These are phyloP conservation scores for Dasyornis broadbenti DNA, from an alignment of 2,113 vertebrate genomes.

Conservation along the genomic window DNA sequence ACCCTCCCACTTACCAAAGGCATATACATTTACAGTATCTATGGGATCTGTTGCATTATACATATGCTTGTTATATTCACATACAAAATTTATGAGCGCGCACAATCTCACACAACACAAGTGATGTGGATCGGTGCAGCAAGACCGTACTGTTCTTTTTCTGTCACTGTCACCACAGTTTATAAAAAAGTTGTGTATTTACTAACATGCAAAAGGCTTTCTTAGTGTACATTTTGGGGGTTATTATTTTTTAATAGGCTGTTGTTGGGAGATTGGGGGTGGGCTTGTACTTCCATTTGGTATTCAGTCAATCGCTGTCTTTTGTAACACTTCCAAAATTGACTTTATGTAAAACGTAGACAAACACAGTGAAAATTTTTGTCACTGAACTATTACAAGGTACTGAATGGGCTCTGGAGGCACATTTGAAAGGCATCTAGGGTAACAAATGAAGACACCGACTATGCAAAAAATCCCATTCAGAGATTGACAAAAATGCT, in stretches of 20 bases:
- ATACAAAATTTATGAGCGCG: slow-evolving; percentile 49
- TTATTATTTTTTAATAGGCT: slow-evolving; percentile 40
- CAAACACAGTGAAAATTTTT: slow-evolving; percentile 15
- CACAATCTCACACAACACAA: slow-evolving; percentile 34
- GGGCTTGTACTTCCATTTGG: slow-evolving; percentile 60
- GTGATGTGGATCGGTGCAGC: slow-evolving; percentile 16
- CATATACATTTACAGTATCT: slow-evolving; percentile 71
- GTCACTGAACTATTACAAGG: slow-evolving; percentile 25
- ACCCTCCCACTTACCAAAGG: slow-evolving; percentile 68
- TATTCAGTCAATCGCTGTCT: slow-evolving; percentile 63
- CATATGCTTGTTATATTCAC: slow-evolving; percentile 43
- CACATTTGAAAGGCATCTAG: slow-evolving; percentile 20
- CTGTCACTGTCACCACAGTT: slow-evolving; percentile 38
- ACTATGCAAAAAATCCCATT: slow-evolving; percentile 15
- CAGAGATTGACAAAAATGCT: slow-evolving; percentile 10
- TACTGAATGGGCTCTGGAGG: slow-evolving; percentile 12
- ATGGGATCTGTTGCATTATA: slow-evolving; percentile 69
- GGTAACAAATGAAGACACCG: slow-evolving; percentile 12
- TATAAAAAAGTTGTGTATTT: slow-evolving; percentile 15
- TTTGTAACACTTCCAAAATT: slow-evolving; percentile 64
- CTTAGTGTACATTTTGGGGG: background rate
- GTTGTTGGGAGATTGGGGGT: slow-evolving; percentile 12
- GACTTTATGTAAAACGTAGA: slow-evolving; percentile 29
- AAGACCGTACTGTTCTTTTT: slow-evolving; percentile 39
- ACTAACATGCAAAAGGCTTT: background rate